Evolutionary conservation across 2,888 invertebrate species (phyloP), one percentile per base, ranked within the genome.

Genomic region (Heteromyza rotundicornis): DNA sequence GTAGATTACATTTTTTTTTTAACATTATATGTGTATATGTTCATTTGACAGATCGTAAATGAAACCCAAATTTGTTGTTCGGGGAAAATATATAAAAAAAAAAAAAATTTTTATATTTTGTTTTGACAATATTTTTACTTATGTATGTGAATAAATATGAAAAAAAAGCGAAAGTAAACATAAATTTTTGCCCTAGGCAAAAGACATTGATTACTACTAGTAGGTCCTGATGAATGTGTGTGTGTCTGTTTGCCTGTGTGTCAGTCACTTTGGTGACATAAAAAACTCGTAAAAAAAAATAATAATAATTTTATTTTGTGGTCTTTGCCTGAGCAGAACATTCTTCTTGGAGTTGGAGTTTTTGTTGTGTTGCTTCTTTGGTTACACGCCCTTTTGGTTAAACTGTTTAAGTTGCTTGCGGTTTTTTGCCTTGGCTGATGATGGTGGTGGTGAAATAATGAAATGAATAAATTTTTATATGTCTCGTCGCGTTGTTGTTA

Each of bases 31-130:
- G 40, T 40, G 5, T 40, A 12, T 40, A 7, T 14, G 5, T 8
- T n/a, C 50, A 47, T 54, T 77, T 75, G 76, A 72, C 75, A 77
- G 75, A 76, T 75, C 75, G 74, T 75, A 75, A 75, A 75, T 54
- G 54, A 24, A 14, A 19, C 35, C 32, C 53, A 59, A 53, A 47
- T 47, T 54, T 54, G 44, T 47, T 54, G 47, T 59, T 32, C 53
- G 20, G 47, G 47, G 27, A 20, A 35, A 27, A 27, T 27, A 7
- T 5, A 10, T 10, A 27, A 27, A 10, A 27, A 5, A 5, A 27
- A 27, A 27, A 27, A 27, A 27, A 27, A 7, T 27, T 27, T 27
- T 27, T 10, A 5, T 27, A 27, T 27, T 3, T 14, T 40, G 3
- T n/a, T 40, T 40, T 7, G 40, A 40, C 14, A 8, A n/a, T 3